phyloP scores from a whole-genome alignment of 2,113 vertebrate genomes.

The Merops nubicus region DNA sequence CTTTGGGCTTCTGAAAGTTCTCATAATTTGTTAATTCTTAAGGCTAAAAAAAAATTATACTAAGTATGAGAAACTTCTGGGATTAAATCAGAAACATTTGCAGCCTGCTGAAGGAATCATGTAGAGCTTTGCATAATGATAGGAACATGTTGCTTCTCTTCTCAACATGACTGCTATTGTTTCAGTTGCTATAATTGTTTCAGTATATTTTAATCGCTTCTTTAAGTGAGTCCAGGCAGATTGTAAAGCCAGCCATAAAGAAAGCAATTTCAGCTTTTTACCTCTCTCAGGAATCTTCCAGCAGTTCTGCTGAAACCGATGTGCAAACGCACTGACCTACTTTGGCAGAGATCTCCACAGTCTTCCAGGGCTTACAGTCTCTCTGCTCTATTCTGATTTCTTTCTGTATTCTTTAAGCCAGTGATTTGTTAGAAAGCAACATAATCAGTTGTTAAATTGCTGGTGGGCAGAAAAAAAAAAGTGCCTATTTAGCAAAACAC shows the following conservation, averaged over 20 bases:
- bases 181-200: background rate
- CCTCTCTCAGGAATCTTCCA: background rate
- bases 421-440: slow-evolving; percentile 4
- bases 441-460: background rate
- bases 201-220: background rate
- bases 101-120: background rate
- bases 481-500: background rate
- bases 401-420: background rate
- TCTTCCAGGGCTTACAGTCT: background rate
- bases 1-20: background rate
- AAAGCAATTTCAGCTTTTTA: slow-evolving; percentile 30
- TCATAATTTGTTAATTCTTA: background rate
- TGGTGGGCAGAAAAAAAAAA: background rate
- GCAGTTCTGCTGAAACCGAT: slow-evolving; percentile 15
- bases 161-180: slow-evolving; percentile 6
- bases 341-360: slow-evolving; percentile 1
- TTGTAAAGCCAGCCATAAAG: background rate
- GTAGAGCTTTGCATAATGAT: background rate
- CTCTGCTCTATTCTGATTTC: background rate
- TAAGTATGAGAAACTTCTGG: background rate
- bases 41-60: background rate
- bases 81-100: background rate
- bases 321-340: background rate
- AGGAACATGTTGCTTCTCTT: background rate
- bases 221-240: background rate